These are phyloP conservation scores for Agapornis roseicollis DNA, from an alignment of 2,113 vertebrate genomes.

Conservation along the genomic window DNA sequence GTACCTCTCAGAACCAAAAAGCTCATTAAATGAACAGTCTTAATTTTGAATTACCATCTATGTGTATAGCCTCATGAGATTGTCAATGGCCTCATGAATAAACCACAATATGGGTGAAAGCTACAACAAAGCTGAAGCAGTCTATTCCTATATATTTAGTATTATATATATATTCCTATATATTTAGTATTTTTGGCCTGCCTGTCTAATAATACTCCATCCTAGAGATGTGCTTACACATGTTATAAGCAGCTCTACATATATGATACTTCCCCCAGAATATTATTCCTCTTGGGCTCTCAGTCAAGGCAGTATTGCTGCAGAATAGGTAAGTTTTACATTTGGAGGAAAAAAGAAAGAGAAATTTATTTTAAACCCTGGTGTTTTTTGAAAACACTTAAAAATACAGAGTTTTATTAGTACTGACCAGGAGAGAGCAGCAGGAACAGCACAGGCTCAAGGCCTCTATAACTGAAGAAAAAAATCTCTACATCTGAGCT, in stretches of 20 bases:
- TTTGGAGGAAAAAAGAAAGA: neutral
- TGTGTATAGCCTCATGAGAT: neutral
- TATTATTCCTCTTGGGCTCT: neutral
- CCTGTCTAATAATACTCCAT: neutral
- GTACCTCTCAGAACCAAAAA: neutral
- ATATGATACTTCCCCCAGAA: neutral
- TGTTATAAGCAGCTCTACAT: neutral
- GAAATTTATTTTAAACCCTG: neutral
- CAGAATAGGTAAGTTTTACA: neutral
- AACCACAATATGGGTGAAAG: neutral
- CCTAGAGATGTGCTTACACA: neutral
- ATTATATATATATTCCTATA: too few relatives aligned
- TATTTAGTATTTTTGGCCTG: neutral
- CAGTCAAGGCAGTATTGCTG: neutral
- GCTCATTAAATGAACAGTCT: rapidly evolving
- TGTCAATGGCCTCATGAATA: neutral
- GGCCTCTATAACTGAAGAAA: neutral
- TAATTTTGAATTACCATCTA: neutral
- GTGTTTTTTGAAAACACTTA: neutral
- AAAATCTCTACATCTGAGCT: neutral
- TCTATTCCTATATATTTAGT: neutral
- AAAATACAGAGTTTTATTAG: neutral
- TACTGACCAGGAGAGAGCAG: neutral
- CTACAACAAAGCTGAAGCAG: neutral
- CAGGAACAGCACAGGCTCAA: neutral